phyloP scores from a whole-genome alignment of 1,140 invertebrate genomes.

The Pollicipes pollicipes region DNA sequence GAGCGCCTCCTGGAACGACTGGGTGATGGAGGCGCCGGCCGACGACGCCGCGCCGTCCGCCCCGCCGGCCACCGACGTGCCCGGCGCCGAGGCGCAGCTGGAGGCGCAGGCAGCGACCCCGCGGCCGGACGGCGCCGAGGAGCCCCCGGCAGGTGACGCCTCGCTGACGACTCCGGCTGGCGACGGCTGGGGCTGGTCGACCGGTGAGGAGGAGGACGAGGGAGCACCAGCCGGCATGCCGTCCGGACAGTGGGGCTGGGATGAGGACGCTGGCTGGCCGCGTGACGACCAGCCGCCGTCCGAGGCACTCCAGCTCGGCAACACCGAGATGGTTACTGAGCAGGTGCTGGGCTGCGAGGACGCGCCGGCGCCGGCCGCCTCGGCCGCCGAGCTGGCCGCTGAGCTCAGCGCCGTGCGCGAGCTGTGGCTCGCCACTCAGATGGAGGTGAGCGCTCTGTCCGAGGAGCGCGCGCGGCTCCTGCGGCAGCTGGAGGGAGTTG shows the following conservation, averaged over 20 bases:
- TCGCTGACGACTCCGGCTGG: neutral
- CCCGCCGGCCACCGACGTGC: neutral
- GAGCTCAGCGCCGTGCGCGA: neutral
- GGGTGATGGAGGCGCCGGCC: neutral
- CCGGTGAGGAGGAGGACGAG: neutral
- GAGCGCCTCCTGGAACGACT: neutral
- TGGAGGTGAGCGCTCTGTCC: neutral
- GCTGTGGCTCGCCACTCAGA: neutral
- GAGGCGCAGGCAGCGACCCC: too few species aligned
- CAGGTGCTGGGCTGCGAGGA: neutral
- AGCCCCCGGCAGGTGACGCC: neutral
- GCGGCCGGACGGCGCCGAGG: too few species aligned
- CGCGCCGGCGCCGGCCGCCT: neutral
- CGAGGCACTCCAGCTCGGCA: neutral
- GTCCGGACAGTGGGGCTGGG: neutral
- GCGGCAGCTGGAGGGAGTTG: neutral
- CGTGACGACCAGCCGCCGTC: neutral
- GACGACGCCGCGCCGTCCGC: neutral
- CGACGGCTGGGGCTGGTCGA: neutral
- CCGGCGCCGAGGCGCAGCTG: too few species aligned
- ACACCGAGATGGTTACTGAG: neutral
- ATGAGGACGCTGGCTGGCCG: neutral
- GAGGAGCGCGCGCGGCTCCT: neutral
- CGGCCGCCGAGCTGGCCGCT: neutral
- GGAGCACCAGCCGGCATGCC: neutral